phyloP scores from a whole-genome alignment of 2,888 invertebrate genomes.

The Teleogryllus oceanicus region DNA sequence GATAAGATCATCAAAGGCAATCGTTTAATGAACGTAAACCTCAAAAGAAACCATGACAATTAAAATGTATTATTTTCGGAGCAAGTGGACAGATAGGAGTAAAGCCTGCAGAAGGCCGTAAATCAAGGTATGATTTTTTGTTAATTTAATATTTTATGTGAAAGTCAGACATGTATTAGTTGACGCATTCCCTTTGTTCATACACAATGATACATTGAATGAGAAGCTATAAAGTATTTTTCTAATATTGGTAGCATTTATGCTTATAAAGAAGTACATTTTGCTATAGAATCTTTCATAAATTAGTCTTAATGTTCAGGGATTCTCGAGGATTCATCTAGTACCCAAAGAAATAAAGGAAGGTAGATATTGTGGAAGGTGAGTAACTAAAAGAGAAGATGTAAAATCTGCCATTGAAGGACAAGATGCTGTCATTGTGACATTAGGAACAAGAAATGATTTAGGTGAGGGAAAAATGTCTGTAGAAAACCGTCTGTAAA shows the following conservation, averaged over 20 bases:
- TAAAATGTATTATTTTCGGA: conserved; percentile 81
- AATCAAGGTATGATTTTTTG: conserved; percentile 61
- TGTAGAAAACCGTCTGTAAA: background rate
- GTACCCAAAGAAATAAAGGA: conserved; percentile 63
- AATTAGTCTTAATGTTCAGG: conserved; percentile 62
- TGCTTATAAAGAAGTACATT: too few relatives aligned
- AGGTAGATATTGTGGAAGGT: conserved; percentile 69
- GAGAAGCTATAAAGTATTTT: too few relatives aligned
- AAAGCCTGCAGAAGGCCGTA: conserved; percentile 70
- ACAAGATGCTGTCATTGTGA: conserved; percentile 70
- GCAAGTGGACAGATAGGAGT: conserved; percentile 79
- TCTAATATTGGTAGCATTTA: too few relatives aligned
- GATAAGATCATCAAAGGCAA: too few relatives aligned
- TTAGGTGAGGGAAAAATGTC: conserved; percentile 49
- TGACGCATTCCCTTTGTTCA: too few relatives aligned
- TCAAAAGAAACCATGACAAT: conserved; percentile 42
- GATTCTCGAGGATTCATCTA: conserved; percentile 70
- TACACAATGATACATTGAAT: too few relatives aligned
- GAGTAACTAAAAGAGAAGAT: conserved; percentile 70
- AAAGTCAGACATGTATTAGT: too few relatives aligned
- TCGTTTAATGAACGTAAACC: too few relatives aligned
- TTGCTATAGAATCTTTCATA: background rate
- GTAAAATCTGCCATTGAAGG: conserved; percentile 67
- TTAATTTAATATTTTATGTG: conserved; percentile 12
- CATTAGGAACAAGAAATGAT: conserved; percentile 73